Evolutionary conservation across 2,797 vertebrate species (phyloP), one percentile per base, ranked within the genome.

Genomic region (Sphenopsis melanotis): DNA sequence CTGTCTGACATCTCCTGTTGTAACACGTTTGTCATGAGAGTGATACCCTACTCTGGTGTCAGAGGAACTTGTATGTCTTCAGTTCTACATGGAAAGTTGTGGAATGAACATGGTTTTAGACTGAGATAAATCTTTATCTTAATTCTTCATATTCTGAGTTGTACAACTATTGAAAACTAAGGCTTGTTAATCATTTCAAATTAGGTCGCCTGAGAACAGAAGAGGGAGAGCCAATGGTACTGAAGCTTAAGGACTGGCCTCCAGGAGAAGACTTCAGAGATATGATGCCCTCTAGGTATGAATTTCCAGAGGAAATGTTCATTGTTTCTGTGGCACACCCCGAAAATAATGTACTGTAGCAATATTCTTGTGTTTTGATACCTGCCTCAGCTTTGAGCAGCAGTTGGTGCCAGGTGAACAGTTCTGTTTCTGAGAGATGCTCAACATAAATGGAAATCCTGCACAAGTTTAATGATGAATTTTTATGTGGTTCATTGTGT

Each of bases 211-310:
- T 98, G 77, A 98, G 97, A 94, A 98, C 97, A 64, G 97, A 98
- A n/a, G 97, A 97, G 80, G 96, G 95, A 56, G 98, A 98, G 50
- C 97, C 98, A 16, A 98, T 98, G 98, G 98, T 98, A 27, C 80
- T 98, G 90, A 98, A 98, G 84, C 97, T 98, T 47, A 98, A 98
- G 75, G 98, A 98, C 88, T 98, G 98, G 98, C 98, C 98, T 53
- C 98, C 98, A 39, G 98, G 98, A 84, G 98, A 98, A 87, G 98
- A 98, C 83, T 98, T 98, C 93, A 97, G 98, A 96, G 98, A 98
- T 13, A 98, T 98, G 98, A 98, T 98, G 98, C 98, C 97, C 47
- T 98, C 98, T 53, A 94, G 98, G 98, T 98, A 97, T 9, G 93
- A 23, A n/a, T 34, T 59, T 12, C 14, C 37, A 47, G 37, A 61